phyloP scores from a whole-genome alignment of 2,888 invertebrate genomes.

The Polietes domitor region DNA sequence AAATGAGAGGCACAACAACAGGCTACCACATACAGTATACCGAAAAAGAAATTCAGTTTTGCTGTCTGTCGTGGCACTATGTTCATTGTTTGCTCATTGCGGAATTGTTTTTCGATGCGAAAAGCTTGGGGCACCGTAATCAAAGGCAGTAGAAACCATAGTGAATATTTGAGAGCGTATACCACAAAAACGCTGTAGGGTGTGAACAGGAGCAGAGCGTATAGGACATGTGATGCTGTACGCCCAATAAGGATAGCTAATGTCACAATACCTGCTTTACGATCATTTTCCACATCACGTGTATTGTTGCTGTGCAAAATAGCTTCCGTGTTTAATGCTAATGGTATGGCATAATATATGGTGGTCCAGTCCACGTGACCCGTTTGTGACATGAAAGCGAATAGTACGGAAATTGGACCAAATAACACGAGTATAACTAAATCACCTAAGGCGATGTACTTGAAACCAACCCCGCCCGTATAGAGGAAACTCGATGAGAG shows the following conservation, averaged over 20 bases:
- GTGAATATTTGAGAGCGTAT: conserved; percentile 90
- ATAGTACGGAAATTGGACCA: conserved; percentile 96
- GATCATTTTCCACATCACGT: conserved; percentile 93
- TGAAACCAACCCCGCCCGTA: conserved; percentile 96
- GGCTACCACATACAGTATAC: conserved; percentile 92
- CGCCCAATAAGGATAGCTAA: conserved; percentile 96
- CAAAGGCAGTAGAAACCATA: conserved; percentile 94
- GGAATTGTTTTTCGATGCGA: conserved; percentile 93
- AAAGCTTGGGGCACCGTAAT: conserved; percentile 94
- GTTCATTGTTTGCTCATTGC: conserved; percentile 89
- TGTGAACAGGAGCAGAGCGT: conserved; percentile 93
- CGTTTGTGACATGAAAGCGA: conserved; percentile 95
- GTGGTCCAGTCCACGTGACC: conserved; percentile 95
- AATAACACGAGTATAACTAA: conserved; percentile 95
- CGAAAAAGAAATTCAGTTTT: conserved; percentile 94
- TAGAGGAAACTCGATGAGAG: conserved; percentile 97
- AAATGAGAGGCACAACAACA: conserved; percentile 87
- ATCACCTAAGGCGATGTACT: conserved; percentile 97
- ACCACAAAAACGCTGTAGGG: conserved; percentile 96
- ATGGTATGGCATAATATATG: conserved; percentile 95
- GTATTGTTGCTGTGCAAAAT: conserved; percentile 98
- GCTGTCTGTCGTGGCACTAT: conserved; percentile 94
- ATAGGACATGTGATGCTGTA: conserved; percentile 94
- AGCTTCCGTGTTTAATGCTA: conserved; percentile 96
- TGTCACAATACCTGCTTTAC: conserved; percentile 95